A percentile compares a stretch with the other conserved stretches of the same genome.
Conservation (phyloP, 2,113 vertebrate genomes). For the Dunckerocampus dactyliophorus region DNA sequence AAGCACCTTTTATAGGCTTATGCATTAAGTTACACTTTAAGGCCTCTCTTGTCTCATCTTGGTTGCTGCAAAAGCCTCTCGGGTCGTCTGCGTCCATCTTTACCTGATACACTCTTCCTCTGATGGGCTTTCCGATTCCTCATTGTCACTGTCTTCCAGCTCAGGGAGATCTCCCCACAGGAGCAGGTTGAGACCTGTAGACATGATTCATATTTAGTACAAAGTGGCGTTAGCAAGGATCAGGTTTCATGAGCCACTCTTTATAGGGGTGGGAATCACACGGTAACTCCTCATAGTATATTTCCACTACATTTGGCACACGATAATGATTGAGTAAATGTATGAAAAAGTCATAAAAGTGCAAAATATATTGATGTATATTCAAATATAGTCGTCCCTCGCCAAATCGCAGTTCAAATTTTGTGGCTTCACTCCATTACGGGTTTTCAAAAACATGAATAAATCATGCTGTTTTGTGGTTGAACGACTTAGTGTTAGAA, state of each 20-base stretch:
- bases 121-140: slow-evolving; percentile 75
- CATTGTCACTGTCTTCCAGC: slow-evolving; percentile 82
- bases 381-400: too few relatives aligned
- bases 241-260: neutral
- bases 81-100: slow-evolving; percentile 34
- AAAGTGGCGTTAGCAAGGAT: neutral
- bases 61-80: slow-evolving; percentile 12
- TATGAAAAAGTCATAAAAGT: too few relatives aligned
- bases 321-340: too few relatives aligned
- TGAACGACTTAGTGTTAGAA: too few relatives aligned
- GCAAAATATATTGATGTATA: too few relatives aligned
- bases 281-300: too few relatives aligned
- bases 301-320: too few relatives aligned
- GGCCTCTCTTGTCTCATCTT: slow-evolving; percentile 19
- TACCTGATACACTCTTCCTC: slow-evolving; percentile 85
- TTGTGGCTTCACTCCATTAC: too few relatives aligned
- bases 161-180: slow-evolving; percentile 95
- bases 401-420: too few relatives aligned
- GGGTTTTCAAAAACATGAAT: too few relatives aligned
- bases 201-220: slow-evolving; percentile 13
- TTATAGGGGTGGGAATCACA: neutral
- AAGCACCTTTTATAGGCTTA: slow-evolving; percentile 5
- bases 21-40: slow-evolving; percentile 43
- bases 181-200: slow-evolving; percentile 84
- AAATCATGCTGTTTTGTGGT: too few relatives aligned